Base-by-base conservation (phyloP, 1,140 invertebrate genomes). In the Trypoxylus dichotomus region DNA sequence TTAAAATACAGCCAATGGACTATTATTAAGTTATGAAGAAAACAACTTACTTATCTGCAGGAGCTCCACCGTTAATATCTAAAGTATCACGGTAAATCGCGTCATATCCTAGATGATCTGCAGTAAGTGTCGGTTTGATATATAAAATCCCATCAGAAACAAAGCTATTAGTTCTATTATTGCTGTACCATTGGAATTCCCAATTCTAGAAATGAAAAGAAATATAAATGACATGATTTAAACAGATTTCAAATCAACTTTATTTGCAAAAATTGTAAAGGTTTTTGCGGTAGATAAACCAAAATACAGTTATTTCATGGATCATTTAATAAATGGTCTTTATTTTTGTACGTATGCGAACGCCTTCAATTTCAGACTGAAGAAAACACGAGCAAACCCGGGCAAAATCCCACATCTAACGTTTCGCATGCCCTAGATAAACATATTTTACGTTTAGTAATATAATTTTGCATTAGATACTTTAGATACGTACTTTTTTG, bases 121-220 rank as follows among this genome's bases (percentile, higher is more conserved):
- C 83, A 0, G 89, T 89, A 37, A 92, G 82, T 0, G 91, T 91
- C 58, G 91, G 91, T 75, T 87, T 89, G 41, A 93, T 89, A 83
- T 87, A 89, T 3, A 93, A 84, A n/a, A 85, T 80, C 1, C 91
- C 91, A 83, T 90, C 86, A 79, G 87, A 84, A 0, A 87, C 84
- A 81, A 89, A 93, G 73, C 90, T 91, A 85, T 93, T 93, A 0
- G 87, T 86, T 27, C 91, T 85, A 81, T 91, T 92, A 85, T 93
- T 93, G 60, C 83, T 88, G 83, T 93, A 93, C 82, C 90, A 90
- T 85, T 93, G 89, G 84, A 93, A 93, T 84, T 93, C 92, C 91
- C 91, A 91, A 83, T 93, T 93, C 90, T 91, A 25, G 41, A 80
- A 80, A n/a, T 11, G 78, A 75, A 71, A 74, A 24, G 41, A 13